Evolutionary conservation across 2,797 vertebrate species (phyloP).

Genomic region (Coregonus sp.): DNA sequence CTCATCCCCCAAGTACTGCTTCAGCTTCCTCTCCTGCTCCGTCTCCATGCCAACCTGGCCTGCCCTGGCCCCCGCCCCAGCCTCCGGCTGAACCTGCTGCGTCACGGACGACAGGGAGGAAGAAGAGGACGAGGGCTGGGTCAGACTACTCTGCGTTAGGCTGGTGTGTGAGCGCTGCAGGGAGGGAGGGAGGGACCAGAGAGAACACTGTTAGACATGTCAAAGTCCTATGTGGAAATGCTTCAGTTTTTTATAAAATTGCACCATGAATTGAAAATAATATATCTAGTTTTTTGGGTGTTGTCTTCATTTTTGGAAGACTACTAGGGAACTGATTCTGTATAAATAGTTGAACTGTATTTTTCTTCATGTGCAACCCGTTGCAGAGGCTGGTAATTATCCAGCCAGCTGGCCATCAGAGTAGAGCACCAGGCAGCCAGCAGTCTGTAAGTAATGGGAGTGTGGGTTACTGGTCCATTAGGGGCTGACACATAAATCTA

Average conservation of each 20-base stretch:
- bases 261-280: background rate
- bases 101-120: slow-evolving; percentile 65
- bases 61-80: slow-evolving; percentile 25
- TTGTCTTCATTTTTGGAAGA: too few species aligned
- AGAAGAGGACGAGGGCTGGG: slow-evolving; percentile 60
- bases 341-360: background rate
- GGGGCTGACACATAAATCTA: background rate
- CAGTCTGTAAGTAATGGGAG: background rate
- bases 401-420: background rate
- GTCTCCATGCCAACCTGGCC: slow-evolving; percentile 64
- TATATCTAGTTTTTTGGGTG: background rate
- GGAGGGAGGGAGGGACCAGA: slow-evolving; percentile 19
- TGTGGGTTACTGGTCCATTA: slow-evolving; percentile 5
- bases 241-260: background rate
- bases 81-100: slow-evolving; percentile 50
- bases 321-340: background rate
- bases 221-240: background rate
- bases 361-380: background rate
- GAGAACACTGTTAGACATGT: background rate
- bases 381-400: background rate
- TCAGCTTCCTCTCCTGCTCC: slow-evolving; percentile 89
- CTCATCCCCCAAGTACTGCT: slow-evolving; percentile 95
- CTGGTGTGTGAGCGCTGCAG: slow-evolving; percentile 73
- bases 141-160: slow-evolving; percentile 44
- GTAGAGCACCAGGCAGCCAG: background rate